phyloP scores from a whole-genome alignment of 2,797 vertebrate species.

The Brachyrhaphis roseni region DNA sequence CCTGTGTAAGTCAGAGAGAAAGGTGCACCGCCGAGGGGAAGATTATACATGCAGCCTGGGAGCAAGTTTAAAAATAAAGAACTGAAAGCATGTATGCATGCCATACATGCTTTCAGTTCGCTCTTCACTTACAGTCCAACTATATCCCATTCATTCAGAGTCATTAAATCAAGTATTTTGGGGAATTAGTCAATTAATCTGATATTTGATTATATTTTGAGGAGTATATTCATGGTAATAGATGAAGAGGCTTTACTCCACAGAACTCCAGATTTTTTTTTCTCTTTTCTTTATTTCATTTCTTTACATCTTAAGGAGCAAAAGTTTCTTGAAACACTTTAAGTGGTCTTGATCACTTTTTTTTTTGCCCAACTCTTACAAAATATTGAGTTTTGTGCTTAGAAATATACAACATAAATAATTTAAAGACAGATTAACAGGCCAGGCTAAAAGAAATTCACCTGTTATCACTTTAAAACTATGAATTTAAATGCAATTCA shows the following conservation, averaged over 20 bases:
- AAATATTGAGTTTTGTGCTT: neutral
- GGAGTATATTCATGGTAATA: slow-evolving; percentile 3
- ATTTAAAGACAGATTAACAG: neutral
- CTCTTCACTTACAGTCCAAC: slow-evolving; percentile 28
- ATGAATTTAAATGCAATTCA: neutral
- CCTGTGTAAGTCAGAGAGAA: slow-evolving; percentile 48
- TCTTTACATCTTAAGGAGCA: neutral
- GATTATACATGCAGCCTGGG: neutral
- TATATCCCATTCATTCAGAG: slow-evolving; percentile 52
- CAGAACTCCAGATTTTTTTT: neutral
- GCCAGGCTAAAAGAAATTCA: neutral
- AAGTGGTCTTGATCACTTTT: neutral
- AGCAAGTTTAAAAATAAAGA: neutral
- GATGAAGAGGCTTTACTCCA: neutral
- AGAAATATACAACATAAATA: neutral
- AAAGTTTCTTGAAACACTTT: neutral
- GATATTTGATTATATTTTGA: slow-evolving; percentile 38
- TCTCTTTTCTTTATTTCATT: neutral
- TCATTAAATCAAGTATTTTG: slow-evolving; percentile 38
- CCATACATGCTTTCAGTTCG: slow-evolving; percentile 33
- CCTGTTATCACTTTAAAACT: neutral
- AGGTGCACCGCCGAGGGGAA: slow-evolving; percentile 23
- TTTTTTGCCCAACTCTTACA: neutral
- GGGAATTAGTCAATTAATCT: slow-evolving; percentile 55
- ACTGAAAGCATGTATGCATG: no score